phyloP scores from a whole-genome alignment of 2,113 vertebrate genomes.

The Salvelinus alpinus region DNA sequence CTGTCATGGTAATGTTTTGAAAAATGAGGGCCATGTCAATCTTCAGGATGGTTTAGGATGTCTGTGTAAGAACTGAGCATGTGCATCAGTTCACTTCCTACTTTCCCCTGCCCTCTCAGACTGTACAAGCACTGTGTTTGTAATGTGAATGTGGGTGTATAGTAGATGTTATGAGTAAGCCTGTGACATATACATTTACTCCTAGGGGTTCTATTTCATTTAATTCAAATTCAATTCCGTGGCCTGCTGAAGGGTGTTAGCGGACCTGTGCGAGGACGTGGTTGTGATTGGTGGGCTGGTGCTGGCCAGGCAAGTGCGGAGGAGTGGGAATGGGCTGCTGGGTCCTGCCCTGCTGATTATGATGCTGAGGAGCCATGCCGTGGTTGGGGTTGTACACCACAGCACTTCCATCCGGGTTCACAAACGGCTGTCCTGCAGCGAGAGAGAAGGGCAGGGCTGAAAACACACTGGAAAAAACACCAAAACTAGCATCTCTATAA shows the following conservation, averaged over 20 bases:
- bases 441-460: background rate
- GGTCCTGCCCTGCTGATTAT: constrained; percentile 46
- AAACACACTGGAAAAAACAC: background rate
- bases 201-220: too few species aligned
- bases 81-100: too few species aligned
- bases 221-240: too few species aligned
- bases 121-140: too few species aligned
- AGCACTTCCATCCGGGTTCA: constrained; percentile 84
- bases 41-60: background rate
- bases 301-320: too few species aligned
- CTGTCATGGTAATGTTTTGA: background rate
- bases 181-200: too few species aligned
- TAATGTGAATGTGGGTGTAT: too few species aligned
- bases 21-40: background rate
- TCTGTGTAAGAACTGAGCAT: background rate
- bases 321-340: constrained; percentile 77
- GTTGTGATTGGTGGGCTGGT: constrained; percentile 79
- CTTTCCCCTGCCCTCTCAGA: too few species aligned
- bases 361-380: constrained; percentile 59
- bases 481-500: background rate
- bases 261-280: constrained; percentile 84
- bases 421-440: constrained; percentile 82
- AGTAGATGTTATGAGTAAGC: too few species aligned
- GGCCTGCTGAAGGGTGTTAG: background rate
- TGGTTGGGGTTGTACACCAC: constrained; percentile 86